Base-by-base conservation (phyloP, 1,140 invertebrate species). In the Bombus difficillimus region DNA sequence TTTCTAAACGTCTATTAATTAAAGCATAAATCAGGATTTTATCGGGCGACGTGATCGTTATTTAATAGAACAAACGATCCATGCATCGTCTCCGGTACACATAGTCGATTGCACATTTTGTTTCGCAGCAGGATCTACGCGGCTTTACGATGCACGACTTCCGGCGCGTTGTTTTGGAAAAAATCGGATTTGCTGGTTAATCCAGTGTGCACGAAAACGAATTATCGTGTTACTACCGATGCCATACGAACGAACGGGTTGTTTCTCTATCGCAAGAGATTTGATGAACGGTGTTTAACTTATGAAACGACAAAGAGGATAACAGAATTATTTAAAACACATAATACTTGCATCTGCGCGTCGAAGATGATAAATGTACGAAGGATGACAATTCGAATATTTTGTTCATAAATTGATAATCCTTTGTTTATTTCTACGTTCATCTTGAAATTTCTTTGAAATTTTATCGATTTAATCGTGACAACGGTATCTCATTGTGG, bases 171-270 rank as follows among this genome's bases (percentile, higher is more conserved):
- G 87, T 86, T 89, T 89, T 69, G 84, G 80, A 89, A 89, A 81
- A 89, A 89, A 89, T 90, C 74, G 88, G 88, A 90, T 90, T 83
- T 83, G 68, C 77, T 83, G 81, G 76, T 90, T 90, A 90, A 90
- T 89, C 74, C 81, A 22, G 22, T 84, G 77, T 53, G 88, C 88
- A 74, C 72, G 85, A 74, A 78, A 90, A 87, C 77, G 81, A 90
- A 90, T 90, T 90, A 90, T 87, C 68, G 77, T 87, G 88, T 89
- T 90, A 75, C 81, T 47, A 66, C 39, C 32, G 81, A 84, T 62
- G 32, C 22, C 47, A 13, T 59, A 25, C 64, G 37, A 78, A 78
- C 28, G n/a, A 13, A 75, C 47, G 28, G 41, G 32, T 57, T 64
- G 81, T 75, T 72, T 25, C 37, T 39, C 69, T 57, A 3, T 66